Base-by-base conservation (phyloP, 2,888 invertebrate genomes). In the Dorcus parallelipipedus region DNA sequence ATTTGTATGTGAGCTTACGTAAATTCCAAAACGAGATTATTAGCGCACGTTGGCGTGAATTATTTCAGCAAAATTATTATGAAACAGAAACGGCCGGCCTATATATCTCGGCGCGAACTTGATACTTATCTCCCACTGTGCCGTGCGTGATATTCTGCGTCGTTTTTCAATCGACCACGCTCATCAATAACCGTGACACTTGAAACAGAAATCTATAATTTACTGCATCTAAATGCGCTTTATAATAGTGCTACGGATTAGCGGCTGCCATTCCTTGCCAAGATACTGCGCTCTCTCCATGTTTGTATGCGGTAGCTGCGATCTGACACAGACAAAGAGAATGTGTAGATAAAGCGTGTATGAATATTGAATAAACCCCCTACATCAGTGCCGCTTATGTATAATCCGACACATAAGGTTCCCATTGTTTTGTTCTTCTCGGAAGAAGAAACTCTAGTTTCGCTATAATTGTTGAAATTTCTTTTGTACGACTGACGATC, bases 171-270 rank as follows among this genome's bases (percentile, higher is more conserved):
- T 65, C 60, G 59, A 49, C 52, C 38, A 51, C 50, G 56, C 41
- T 58, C 58, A 63, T 63, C 63, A 65, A 65, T 63, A 65, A 60
- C 60, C 58, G 56, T 63, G 63, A 61, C 64, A 65, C 64, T 62
- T 63, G 63, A 60, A 65, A 59, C 56, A 52, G 26, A 49, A 49
- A 49, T 49, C 49, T 49, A 14, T 49, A 49, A 49, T 49, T 49
- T 49, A 49, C 49, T 33, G 38, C 49, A 33, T 17, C 38, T n/a
- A 38, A 49, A 33, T 38, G 38, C 49, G 38, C 38, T 49, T 38
- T 33, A 49, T 49, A 49, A 33, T 33, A 33, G 49, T n/a, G 9
- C 5, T 23, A 45, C 23, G 23, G 45, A 45, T 45, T 45, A 45
- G 9, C 9, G 20, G 45, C 10, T 20, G 45, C 45, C 23, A 45